Base-by-base conservation (phyloP, 2,888 invertebrate genomes). In the Agrotis puta region DNA sequence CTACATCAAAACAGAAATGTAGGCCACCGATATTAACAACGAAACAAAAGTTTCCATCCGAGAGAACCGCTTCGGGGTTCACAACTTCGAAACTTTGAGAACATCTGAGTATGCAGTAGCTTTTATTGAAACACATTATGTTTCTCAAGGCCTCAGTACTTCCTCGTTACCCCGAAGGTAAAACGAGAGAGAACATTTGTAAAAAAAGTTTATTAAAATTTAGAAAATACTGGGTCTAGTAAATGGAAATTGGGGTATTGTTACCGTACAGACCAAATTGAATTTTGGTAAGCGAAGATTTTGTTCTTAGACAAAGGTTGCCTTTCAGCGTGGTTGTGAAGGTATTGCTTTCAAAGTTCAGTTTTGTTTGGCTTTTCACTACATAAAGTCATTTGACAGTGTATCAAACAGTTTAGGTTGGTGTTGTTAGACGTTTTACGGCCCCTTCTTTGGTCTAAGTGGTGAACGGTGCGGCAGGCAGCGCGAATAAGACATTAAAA, bases 121-220 rank as follows among this genome's bases (percentile, higher is more conserved):
- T 81, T 85, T 84, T 83, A 84, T 85, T 81, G 74, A 70, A 76
- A 75, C 77, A 81, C 73, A 75, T 79, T 77, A 84, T 78, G 54
- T 75, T 69, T 48, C 54, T 24, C 48, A 47, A 73, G 62, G 73
- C 72, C 65, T 73, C 66, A 50, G 67, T 70, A 71, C 67, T 75
- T 81, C 70, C 74, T 68, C 70, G 82, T 82, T 79, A 82, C 70
- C 20, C 48, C 43, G 47, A 57, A 73, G 72, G 68, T 72, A 50
- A 70, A 47, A 54, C 47, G 64, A 56, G 67, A 20, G 43, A 47
- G 48, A 56, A 64, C 67, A 68, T 76, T 82, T 45, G 54, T 58
- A 73, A 64, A 68, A n/a, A 81, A 82, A 81, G 62, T 78, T 82
- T 78, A 82, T 77, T 61, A 82, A 80, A 64, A 82, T 84, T 84